Evolutionary conservation across 2,113 vertebrate species (phyloP).

Genomic region (Sarotherodon lohbergeri): DNA sequence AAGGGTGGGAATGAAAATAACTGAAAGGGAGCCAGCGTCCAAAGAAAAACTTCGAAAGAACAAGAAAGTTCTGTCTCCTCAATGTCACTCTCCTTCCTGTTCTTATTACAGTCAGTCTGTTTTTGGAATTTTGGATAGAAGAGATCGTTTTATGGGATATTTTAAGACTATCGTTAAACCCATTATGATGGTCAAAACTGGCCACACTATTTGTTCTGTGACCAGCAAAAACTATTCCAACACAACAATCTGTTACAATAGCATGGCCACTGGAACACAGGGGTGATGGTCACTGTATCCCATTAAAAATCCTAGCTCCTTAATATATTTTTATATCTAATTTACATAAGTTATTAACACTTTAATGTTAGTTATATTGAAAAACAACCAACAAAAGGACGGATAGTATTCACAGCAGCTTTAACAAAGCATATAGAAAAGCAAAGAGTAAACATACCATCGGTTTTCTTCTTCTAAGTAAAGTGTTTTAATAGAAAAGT

Average conservation of each 20-base stretch:
- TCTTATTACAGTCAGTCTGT: rapidly evolving
- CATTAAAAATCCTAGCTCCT: not conserved
- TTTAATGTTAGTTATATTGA: not conserved
- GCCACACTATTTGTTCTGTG: not conserved
- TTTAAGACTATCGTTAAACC: not conserved
- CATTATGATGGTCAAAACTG: not conserved
- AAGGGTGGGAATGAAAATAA: not conserved
- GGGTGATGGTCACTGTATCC: not conserved
- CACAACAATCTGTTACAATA: not conserved
- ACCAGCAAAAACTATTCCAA: not conserved
- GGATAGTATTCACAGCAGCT: not conserved
- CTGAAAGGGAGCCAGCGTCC: not conserved
- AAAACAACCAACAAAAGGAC: not conserved
- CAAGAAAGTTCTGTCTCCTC: not conserved
- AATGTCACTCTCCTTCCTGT: not conserved
- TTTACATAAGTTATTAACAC: not conserved
- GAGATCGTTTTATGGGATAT: not conserved
- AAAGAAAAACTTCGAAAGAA: not conserved
- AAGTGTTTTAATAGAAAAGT: not conserved
- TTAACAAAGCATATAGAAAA: not conserved
- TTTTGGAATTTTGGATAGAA: not conserved
- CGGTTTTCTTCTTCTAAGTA: not conserved
- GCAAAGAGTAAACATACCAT: not conserved
- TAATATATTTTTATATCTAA: not conserved
- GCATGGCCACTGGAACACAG: rapidly evolving